Conservation (phyloP, 2,888 invertebrate genomes). For the Ditula angustiorana region DNA sequence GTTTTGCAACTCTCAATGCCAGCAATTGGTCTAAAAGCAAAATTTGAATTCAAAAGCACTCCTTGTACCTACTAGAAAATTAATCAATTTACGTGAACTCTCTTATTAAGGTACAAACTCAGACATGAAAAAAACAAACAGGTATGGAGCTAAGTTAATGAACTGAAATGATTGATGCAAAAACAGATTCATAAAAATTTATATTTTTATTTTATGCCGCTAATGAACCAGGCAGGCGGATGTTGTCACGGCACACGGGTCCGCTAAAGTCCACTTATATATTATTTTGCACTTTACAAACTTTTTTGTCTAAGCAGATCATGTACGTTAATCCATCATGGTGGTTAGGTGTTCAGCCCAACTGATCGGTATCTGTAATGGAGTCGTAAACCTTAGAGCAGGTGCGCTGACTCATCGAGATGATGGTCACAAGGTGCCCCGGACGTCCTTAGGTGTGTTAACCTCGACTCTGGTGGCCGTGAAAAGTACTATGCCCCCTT, state of each 20-base stretch:
- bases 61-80: not conserved
- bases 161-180: constrained; percentile 12
- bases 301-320: constrained; percentile 24
- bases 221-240: constrained; percentile 26
- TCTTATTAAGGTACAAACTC: not conserved
- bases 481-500: constrained; percentile 56
- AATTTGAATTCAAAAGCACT: not conserved
- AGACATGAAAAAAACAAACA: not conserved
- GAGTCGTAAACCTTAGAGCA: constrained; percentile 51
- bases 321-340: constrained; percentile 38
- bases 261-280: no score
- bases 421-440: constrained; percentile 28
- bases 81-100: not conserved
- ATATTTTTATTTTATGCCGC: constrained; percentile 16
- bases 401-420: constrained; percentile 53
- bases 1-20: not conserved
- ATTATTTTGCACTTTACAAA: constrained; percentile 1
- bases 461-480: constrained; percentile 66
- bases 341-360: constrained; percentile 5
- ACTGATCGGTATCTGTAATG: constrained; percentile 53
- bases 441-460: constrained; percentile 46
- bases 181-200: constrained; percentile 18
- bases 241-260: constrained; percentile 32
- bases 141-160: constrained; percentile 1
- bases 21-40: not conserved